Base-by-base conservation (phyloP, 2,888 invertebrate species). In the Aproaerema taeniolella region DNA sequence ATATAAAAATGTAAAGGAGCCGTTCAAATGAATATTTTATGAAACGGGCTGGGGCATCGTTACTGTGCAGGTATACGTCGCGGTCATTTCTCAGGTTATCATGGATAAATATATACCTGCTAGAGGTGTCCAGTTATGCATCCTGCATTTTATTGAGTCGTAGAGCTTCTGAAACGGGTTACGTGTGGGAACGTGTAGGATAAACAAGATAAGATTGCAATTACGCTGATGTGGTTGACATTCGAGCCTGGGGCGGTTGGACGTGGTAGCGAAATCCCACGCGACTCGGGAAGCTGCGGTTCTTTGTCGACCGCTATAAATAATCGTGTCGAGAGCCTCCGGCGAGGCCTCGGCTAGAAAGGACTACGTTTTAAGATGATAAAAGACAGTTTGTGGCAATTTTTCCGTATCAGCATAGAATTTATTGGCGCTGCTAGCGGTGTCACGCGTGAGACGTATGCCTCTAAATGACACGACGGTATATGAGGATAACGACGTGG, bases 181-280 rank as follows among this genome's bases (percentile, higher is more conserved):
- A 57, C 50, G 50, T 50, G 45, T 47, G 47, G 47, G 49, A 57
- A 52, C 58, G 54, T 58, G 56, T 56, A 54, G 64, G 49, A 57
- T 67, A 69, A 66, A 66, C 52, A 58, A 64, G 66, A 69, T 66
- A 69, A 65, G 61, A 49, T 53, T 67, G 62, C 59, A 70, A 70
- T 75, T 71, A 71, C 63, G 57, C 61, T 60, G 62, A 67, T 61
- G 74, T 61, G 73, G 77, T 76, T 80, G 81, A 74, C 72, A 81
- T 69, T 61, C 53, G 75, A 83, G 75, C 72, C 63, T 41, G 46
- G 50, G 61, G 59, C 60, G 41, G n/a, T 49, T 43, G 56, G 52
- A 50, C 54, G 53, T 47, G 52, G 58, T 51, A 53, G 53, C 55
- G 67, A 67, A 64, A 66, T 75, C 75, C 64, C 73, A 71, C 72